Evolutionary conservation across 2,888 invertebrate species (phyloP), one percentile per base, ranked within the genome.

Genomic region (Cerceris ruficornis): DNA sequence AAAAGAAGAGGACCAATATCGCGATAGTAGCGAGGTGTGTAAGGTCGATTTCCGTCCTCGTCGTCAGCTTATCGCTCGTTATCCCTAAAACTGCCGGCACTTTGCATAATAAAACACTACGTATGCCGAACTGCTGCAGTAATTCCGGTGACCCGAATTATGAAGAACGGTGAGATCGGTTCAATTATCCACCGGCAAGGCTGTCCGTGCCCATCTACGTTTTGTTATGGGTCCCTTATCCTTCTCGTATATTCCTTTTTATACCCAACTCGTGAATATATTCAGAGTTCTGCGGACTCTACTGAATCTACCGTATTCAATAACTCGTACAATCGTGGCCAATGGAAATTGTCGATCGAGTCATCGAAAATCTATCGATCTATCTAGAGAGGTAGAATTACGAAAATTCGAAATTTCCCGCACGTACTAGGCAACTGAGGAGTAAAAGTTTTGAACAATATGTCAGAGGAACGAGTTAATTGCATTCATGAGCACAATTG

Each of bases 51-150:
- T 64, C 75, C 67, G 41, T 61, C 75, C 70, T 68, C 65, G 58
- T 69, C 69, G 50, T 73, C 79, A 66, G 70, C 75, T 81, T 79
- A 82, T 82, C 82, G 72, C 75, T 79, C 82, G 79, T 75, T 82
- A 82, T 75, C 73, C 65, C 46, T 66, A 71, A 67, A 75, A 77
- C 72, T 71, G 69, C 65, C 55, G 39, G 28, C 59, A 54, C 73
- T 82, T 82, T 82, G 79, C 82, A 82, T 82, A 82, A 82, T 82
- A 82, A 79, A 82, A 73, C 73, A 65, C 75, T 82, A 82, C 73
- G 76, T 82, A 79, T 82, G 79, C 82, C 70, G 66, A 71, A 70
- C 58, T 65, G 69, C 54, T 43, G 65, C 68, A 59, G 70, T 73
- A 72, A 79, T 82, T 65, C 72, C 49, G 55, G 70, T 71, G 69